Percentiles rank a stretch among this genome's conserved stretches.
phyloP scores from a whole-genome alignment of 2,888 invertebrate species.

The Metallyticus violacea region DNA sequence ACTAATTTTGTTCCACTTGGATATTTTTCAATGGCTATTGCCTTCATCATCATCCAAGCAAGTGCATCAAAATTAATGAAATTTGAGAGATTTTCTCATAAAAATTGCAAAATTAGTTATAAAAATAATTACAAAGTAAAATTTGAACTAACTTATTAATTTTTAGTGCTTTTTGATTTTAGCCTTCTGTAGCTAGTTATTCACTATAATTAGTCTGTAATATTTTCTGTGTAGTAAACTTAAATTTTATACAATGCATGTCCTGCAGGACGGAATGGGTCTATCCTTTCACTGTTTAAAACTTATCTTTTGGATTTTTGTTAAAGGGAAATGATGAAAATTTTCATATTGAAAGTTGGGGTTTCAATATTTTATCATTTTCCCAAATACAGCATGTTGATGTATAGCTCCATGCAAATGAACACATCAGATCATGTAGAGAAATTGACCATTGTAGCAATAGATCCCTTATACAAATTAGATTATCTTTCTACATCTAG shows the following conservation, averaged over 20 bases:
- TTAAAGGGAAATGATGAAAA: not conserved
- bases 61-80: no score
- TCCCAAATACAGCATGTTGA: not conserved
- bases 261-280: not conserved
- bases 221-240: not conserved
- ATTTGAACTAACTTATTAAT: no score
- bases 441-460: not conserved
- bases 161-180: no score
- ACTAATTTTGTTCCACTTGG: no score
- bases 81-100: no score
- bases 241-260: not conserved
- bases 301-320: not conserved
- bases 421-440: not conserved
- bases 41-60: no score
- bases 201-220: not conserved
- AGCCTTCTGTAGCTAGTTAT: no score
- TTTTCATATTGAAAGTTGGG: not conserved
- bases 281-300: not conserved
- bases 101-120: no score
- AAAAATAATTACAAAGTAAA: no score
- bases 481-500: not conserved
- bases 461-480: not conserved
- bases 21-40: no score
- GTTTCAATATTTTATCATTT: not conserved
- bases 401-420: not conserved